phyloP scores from a whole-genome alignment of 2,797 vertebrate species.

The Dipus sagitta region DNA sequence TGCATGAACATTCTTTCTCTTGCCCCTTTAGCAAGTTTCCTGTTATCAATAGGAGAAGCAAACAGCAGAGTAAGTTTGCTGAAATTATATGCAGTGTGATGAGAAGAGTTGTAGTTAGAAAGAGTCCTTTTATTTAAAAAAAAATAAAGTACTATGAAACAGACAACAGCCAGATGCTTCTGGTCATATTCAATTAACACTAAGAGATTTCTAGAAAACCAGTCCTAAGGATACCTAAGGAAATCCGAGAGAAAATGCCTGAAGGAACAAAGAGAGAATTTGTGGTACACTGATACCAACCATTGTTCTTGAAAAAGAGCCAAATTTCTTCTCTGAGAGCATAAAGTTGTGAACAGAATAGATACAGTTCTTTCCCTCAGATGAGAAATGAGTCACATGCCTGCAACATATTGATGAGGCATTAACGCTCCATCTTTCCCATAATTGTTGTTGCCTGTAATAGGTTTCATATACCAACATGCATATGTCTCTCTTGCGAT shows the following conservation, averaged over 20 bases:
- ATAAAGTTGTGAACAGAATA: conserved; percentile 74
- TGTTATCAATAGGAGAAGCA: conserved; percentile 14
- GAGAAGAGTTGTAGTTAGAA: conserved; percentile 58
- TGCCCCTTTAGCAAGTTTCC: conserved; percentile 38
- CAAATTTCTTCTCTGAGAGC: conserved; percentile 77
- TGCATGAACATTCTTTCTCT: neutral
- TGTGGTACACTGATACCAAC: conserved; percentile 55
- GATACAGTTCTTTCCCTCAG: conserved; percentile 72
- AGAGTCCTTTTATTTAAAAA: conserved; percentile 27
- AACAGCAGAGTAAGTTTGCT: conserved; percentile 56
- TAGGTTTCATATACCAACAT: conserved; percentile 77
- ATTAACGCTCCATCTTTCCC: conserved; percentile 66
- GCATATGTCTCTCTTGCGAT: conserved; percentile 78
- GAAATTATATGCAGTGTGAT: conserved; percentile 70
- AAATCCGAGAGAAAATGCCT: conserved; percentile 71
- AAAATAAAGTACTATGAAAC: conserved; percentile 39
- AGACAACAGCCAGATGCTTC: conserved; percentile 78
- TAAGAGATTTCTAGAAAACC: conserved; percentile 70
- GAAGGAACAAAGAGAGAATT: conserved; percentile 76
- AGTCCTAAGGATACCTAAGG: conserved; percentile 68
- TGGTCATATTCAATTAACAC: conserved; percentile 76
- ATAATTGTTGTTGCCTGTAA: conserved; percentile 57
- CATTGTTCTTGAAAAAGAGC: conserved; percentile 77
- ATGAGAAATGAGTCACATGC: conserved; percentile 74
- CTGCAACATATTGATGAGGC: conserved; percentile 76